phyloP scores from a whole-genome alignment of 2,888 invertebrate species.

The Chymomyza procnemis region DNA sequence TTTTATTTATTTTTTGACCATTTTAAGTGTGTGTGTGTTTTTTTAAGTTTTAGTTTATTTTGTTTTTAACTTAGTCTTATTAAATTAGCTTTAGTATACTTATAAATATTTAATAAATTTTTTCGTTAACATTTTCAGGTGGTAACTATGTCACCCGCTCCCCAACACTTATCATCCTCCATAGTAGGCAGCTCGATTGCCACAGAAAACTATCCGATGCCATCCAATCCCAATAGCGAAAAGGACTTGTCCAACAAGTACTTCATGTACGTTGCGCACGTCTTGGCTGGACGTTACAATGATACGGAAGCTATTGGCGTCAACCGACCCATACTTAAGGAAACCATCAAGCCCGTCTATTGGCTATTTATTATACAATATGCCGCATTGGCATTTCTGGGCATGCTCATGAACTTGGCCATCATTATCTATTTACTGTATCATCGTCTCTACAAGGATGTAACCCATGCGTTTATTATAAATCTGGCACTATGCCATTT shows the following conservation, averaged over 20 bases:
- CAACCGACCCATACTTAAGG: conserved; percentile 81
- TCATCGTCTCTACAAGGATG: conserved; percentile 81
- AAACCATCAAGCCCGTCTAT: conserved; percentile 81
- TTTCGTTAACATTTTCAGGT: conserved; percentile 38
- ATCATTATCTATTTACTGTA: conserved; percentile 81
- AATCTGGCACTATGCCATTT: conserved; percentile 84
- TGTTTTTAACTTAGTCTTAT: no score
- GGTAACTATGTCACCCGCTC: conserved; percentile 56
- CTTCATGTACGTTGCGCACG: conserved; percentile 73
- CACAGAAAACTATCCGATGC: conserved; percentile 44
- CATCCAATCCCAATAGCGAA: conserved; percentile 54
- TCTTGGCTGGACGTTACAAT: conserved; percentile 73
- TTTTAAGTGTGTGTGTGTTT: no score
- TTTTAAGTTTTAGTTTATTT: no score
- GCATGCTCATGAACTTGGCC: conserved; percentile 81
- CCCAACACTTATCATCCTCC: conserved; percentile 42
- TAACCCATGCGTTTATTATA: conserved; percentile 83
- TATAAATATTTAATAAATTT: neutral
- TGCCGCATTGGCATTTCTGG: conserved; percentile 80
- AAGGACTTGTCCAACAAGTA: conserved; percentile 76
- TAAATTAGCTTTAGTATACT: no score
- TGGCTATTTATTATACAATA: conserved; percentile 83
- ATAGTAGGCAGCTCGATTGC: conserved; percentile 1
- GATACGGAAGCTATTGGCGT: conserved; percentile 78
- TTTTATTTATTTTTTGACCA: no score